phyloP scores from a whole-genome alignment of 2,888 invertebrate species.

The Polymixis flavicincta region DNA sequence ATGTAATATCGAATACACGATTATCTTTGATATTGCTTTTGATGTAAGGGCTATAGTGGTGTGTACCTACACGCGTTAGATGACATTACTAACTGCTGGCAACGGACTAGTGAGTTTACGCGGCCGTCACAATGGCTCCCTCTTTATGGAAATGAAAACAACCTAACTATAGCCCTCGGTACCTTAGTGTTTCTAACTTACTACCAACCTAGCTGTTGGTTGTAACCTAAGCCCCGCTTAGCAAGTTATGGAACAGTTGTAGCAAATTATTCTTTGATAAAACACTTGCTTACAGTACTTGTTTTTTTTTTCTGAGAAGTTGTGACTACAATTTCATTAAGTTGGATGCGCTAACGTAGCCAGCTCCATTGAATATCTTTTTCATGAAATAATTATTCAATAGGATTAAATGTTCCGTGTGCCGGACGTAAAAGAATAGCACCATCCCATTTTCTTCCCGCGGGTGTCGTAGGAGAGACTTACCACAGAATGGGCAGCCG shows the following conservation, averaged over 20 bases:
- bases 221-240: conserved; percentile 37
- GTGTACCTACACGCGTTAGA: conserved; percentile 52
- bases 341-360: too few relatives aligned
- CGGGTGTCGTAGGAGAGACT: too few relatives aligned
- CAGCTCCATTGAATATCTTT: too few relatives aligned
- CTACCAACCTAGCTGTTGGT: conserved; percentile 24
- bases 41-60: conserved; percentile 55
- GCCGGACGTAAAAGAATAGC: too few relatives aligned
- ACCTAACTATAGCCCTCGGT: conserved; percentile 72
- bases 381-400: too few relatives aligned
- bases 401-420: too few relatives aligned
- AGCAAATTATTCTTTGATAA: conserved; percentile 40
- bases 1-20: conserved; percentile 38
- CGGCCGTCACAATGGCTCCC: conserved; percentile 66
- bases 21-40: conserved; percentile 44
- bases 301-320: conserved; percentile 8
- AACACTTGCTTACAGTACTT: conserved; percentile 14
- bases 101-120: conserved; percentile 60
- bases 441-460: too few relatives aligned
- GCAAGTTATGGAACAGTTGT: conserved; percentile 35
- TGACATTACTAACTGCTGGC: conserved; percentile 58
- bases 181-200: conserved; percentile 46
- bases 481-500: too few relatives aligned
- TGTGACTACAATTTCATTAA: neutral
- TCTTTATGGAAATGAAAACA: conserved; percentile 75